Evolutionary conservation across 2,888 invertebrate species (phyloP).

Genomic region (Heliconius erato): DNA sequence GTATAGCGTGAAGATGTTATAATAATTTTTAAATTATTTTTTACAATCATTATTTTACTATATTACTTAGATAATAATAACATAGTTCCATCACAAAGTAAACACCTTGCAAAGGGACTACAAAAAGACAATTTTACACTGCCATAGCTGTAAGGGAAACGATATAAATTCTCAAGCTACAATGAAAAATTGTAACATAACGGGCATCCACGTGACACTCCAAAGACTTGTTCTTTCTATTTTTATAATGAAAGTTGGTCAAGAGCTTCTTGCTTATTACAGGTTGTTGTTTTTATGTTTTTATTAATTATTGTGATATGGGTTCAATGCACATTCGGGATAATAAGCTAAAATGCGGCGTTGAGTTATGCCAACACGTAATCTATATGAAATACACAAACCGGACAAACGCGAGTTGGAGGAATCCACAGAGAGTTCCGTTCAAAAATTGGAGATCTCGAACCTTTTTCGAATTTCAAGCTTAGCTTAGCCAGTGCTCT

Average conservation of each 20-base stretch:
- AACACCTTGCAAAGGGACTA: slow-evolving; percentile 36
- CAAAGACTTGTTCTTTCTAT: slow-evolving; percentile 41
- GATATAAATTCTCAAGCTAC: slow-evolving; percentile 56
- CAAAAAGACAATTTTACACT: slow-evolving; percentile 50
- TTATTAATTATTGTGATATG: background rate
- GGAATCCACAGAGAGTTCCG: too few species aligned
- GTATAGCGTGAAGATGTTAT: too few species aligned
- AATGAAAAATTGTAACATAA: slow-evolving; percentile 76
- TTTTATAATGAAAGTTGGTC: slow-evolving; percentile 8
- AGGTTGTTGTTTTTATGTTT: background rate
- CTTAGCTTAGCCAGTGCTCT: too few species aligned
- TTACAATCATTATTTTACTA: too few species aligned
- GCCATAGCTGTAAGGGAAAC: slow-evolving; percentile 51
- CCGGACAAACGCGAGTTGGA: too few species aligned
- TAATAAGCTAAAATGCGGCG: background rate
- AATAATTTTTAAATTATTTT: too few species aligned
- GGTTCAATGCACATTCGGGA: background rate
- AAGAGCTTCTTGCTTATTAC: slow-evolving; percentile 3
- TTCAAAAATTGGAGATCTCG: too few species aligned
- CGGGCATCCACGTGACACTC: slow-evolving; percentile 69
- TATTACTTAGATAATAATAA: background rate
- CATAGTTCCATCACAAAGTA: slow-evolving; percentile 19
- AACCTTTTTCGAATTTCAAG: too few species aligned
- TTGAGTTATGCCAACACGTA: background rate
- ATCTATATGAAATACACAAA: background rate